Evolutionary conservation across 2,113 vertebrate species (phyloP).

Genomic region (Galemys pyrenaicus): DNA sequence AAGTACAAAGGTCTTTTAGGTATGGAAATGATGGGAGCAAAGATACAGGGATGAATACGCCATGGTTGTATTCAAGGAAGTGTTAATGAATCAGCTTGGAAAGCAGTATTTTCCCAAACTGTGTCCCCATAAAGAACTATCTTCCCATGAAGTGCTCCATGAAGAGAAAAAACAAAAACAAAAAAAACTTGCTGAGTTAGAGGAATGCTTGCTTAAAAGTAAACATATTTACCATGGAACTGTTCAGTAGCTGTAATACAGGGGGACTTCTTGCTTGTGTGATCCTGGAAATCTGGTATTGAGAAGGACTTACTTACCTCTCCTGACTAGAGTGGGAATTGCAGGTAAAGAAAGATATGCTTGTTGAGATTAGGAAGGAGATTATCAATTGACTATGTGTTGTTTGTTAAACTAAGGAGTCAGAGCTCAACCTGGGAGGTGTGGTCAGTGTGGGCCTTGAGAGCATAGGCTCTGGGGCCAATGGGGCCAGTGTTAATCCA

Average conservation of each 20-base stretch:
- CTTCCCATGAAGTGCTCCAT: background rate
- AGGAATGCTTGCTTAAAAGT: background rate
- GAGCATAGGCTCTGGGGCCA: accelerated
- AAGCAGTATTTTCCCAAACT: background rate
- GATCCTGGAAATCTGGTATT: background rate
- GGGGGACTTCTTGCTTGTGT: background rate
- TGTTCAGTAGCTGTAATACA: background rate
- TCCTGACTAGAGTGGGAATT: background rate
- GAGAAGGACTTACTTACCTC: background rate
- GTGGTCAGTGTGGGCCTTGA: background rate
- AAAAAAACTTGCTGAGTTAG: background rate
- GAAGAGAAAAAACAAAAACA: too few relatives aligned
- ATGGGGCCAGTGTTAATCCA: background rate
- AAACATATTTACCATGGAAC: background rate
- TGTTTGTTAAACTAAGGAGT: too few relatives aligned
- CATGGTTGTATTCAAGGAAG: background rate
- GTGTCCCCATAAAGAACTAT: background rate
- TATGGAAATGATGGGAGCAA: background rate
- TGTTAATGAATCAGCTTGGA: background rate
- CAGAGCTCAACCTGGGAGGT: background rate
- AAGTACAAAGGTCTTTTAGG: background rate
- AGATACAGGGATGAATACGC: background rate
- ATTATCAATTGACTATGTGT: background rate
- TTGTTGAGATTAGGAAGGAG: background rate
- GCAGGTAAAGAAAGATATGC: background rate